These are phyloP conservation scores for Ophraella communa DNA, from an alignment of 2,888 invertebrate genomes.

Conservation along the genomic window DNA sequence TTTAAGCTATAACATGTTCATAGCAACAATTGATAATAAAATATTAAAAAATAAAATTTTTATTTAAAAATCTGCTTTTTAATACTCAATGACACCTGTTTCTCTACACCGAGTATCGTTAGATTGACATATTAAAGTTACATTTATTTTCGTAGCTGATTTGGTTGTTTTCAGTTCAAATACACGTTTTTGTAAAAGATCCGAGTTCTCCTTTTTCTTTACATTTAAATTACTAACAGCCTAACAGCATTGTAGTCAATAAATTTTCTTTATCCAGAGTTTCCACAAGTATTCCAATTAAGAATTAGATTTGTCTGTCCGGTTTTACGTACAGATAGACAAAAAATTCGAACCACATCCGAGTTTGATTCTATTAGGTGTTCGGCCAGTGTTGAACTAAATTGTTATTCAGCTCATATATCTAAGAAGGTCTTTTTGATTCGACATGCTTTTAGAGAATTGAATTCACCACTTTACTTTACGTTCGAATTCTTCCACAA, in stretches of 20 bases:
- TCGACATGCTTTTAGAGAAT: slow-evolving; percentile 47
- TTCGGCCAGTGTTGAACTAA: slow-evolving; percentile 29
- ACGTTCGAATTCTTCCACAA: slow-evolving; percentile 10
- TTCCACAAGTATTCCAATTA: slow-evolving; percentile 11
- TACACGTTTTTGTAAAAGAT: no score
- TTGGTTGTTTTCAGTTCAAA: no score
- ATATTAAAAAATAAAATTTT: no score
- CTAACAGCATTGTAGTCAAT: neutral
- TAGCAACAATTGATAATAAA: no score
- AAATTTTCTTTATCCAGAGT: slow-evolving; percentile 7
- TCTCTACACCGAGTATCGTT: no score
- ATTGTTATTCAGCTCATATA: slow-evolving; percentile 45
- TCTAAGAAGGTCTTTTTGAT: slow-evolving; percentile 39
- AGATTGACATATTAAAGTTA: no score
- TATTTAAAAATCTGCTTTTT: no score
- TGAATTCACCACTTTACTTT: slow-evolving; percentile 42
- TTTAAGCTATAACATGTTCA: no score
- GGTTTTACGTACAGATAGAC: neutral
- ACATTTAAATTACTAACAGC: no score
- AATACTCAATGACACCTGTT: no score
- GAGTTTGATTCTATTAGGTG: slow-evolving; percentile 35
- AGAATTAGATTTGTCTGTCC: slow-evolving; percentile 4
- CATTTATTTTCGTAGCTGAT: no score
- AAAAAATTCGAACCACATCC: slow-evolving; percentile 1
- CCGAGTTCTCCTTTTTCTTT: no score